These are phyloP conservation scores for Parapsyche elsis DNA, from an alignment of 1,140 invertebrate species.

Conservation along the genomic window DNA sequence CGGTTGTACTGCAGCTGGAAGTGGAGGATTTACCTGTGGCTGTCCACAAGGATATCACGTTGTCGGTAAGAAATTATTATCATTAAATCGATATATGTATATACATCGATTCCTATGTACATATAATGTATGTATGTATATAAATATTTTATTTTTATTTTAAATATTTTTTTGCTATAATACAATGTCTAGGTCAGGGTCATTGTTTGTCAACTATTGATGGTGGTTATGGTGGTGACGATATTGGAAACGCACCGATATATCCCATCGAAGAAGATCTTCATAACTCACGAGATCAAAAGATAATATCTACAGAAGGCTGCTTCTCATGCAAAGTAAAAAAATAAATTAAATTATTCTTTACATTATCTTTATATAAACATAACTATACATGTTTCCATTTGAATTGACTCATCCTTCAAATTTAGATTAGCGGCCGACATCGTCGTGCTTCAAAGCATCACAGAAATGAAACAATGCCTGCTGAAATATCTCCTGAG, in stretches of 20 bases:
- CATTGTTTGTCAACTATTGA: constrained; percentile 85
- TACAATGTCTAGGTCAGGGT: constrained; percentile 67
- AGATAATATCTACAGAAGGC: constrained; percentile 86
- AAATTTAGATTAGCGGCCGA: constrained; percentile 63
- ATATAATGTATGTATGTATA: no score
- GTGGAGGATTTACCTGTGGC: constrained; percentile 76
- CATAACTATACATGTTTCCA: neutral
- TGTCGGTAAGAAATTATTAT: constrained; percentile 69
- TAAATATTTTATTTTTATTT: neutral
- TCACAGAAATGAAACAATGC: constrained; percentile 38
- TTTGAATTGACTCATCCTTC: constrained; percentile 23
- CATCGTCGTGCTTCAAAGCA: constrained; percentile 61
- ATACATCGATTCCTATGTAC: no score
- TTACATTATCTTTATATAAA: neutral
- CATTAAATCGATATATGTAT: no score
- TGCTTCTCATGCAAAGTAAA: constrained; percentile 89
- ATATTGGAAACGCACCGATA: constrained; percentile 76
- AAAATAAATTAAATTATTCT: no score
- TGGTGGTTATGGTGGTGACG: constrained; percentile 71
- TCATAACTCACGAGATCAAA: constrained; percentile 68
- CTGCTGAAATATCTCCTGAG: constrained; percentile 45
- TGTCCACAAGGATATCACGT: constrained; percentile 85
- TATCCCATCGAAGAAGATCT: constrained; percentile 70
- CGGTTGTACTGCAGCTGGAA: constrained; percentile 76
- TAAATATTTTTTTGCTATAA: neutral